Conservation (phyloP, 1,140 invertebrate genomes). For the Drosophila pectinifera region DNA sequence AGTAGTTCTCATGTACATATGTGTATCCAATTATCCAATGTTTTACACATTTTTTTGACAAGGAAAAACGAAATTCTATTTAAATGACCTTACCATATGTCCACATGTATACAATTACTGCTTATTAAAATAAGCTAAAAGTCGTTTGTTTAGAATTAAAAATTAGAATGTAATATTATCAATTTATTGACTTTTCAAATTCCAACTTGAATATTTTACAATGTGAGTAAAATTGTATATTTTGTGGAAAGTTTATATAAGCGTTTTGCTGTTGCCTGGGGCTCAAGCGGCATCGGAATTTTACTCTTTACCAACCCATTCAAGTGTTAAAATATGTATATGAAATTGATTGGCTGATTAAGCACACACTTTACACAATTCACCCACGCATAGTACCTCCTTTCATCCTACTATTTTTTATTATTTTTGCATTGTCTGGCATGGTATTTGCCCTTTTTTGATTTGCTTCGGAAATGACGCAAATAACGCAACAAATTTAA, state of each 20-base stretch:
- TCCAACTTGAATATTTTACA: slow-evolving; percentile 7
- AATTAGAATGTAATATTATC: background rate
- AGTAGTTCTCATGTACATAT: too few species aligned
- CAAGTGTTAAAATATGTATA: slow-evolving; percentile 79
- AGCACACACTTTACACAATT: slow-evolving; percentile 49
- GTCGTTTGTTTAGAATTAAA: slow-evolving; percentile 1
- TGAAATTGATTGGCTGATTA: slow-evolving; percentile 81
- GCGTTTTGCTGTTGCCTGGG: slow-evolving; percentile 24
- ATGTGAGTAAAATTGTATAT: background rate
- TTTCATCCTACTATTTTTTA: slow-evolving; percentile 19
- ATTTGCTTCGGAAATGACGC: slow-evolving; percentile 80
- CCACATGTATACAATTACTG: too few species aligned
- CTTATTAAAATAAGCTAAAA: too few species aligned
- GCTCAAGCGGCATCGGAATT: slow-evolving; percentile 48
- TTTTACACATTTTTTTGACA: too few species aligned
- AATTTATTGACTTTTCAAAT: background rate
- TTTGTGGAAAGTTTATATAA: slow-evolving; percentile 26
- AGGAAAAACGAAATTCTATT: too few species aligned
- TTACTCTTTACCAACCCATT: slow-evolving; percentile 61
- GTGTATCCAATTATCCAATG: too few species aligned
- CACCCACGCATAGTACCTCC: slow-evolving; percentile 16
- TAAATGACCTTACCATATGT: too few species aligned
- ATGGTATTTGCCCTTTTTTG: slow-evolving; percentile 61
- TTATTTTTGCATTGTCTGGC: slow-evolving; percentile 45
- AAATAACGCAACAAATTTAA: slow-evolving; percentile 82